Evolutionary conservation across 2,888 invertebrate genomes (phyloP), one percentile per base, ranked within the genome.

Genomic region (Cheilosia pagana): DNA sequence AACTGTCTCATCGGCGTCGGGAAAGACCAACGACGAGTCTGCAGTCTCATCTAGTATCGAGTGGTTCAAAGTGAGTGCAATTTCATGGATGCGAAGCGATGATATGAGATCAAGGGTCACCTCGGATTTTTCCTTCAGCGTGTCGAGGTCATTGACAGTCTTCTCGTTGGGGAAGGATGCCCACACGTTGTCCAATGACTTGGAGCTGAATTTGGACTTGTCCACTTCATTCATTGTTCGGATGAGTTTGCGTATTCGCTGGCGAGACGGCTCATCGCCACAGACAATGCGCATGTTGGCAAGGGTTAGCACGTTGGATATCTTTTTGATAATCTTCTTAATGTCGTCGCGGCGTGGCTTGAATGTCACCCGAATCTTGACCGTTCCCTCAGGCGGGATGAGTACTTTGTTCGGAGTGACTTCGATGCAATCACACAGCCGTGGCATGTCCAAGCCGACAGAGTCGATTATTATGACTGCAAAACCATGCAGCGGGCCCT

Each of bases 401-500:
- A 93, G 88, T 21, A 93, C 87, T 82, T 92, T 91, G 3, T 89
- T 91, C 0, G 93, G 93, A n/a, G 90, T 88, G 41, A 93, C 89
- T 81, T 90, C 89, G 28, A 92, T 90, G 7, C 89, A 88, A 19
- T 89, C 90, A 25, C 88, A 88, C 0, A 91, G 78, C 0, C 90
- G 89, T 10, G 91, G 89, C 60, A 91, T 88, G 55, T 89, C 88
- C 10, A 91, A 75, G 12, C 90, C 89, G 5, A 89, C 88, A 1
- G 90, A 90, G 60, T 91, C 91, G 7, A 91, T 83, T 0, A 89
- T 87, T 1, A 91, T 87, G 87, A 86, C 87, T 0, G 92, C 93
- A 87, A 94, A 95, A 1, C 93, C 93, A 14, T 93, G 90, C 10
- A 94, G 88, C 39, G 93, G 93, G 0, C 95, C 95, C 19, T 89